Conservation (phyloP, 2,888 invertebrate genomes). For the Anodontia alba region DNA sequence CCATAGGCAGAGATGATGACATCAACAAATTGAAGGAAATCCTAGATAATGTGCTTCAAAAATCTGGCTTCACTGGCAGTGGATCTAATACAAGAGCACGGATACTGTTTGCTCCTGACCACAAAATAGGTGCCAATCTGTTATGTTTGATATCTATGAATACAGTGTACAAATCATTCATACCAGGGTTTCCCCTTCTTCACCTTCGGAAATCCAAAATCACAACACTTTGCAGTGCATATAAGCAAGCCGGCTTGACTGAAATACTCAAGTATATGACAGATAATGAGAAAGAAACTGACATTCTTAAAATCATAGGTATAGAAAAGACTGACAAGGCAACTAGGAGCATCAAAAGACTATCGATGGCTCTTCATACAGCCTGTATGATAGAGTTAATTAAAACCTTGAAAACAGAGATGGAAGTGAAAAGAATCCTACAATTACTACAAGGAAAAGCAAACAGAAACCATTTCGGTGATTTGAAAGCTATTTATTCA, state of each 20-base stretch:
- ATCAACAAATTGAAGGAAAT: background rate
- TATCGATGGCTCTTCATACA: slow-evolving; percentile 26
- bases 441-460: background rate
- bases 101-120: slow-evolving; percentile 53
- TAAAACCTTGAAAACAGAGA: background rate
- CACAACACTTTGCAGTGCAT: slow-evolving; percentile 37
- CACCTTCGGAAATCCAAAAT: slow-evolving; percentile 52
- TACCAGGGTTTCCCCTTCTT: slow-evolving; percentile 53
- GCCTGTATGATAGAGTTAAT: slow-evolving; percentile 9
- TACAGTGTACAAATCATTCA: slow-evolving; percentile 27
- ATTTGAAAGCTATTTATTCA: background rate
- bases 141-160: slow-evolving; percentile 24
- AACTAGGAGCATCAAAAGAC: slow-evolving; percentile 26
- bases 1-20: background rate
- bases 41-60: slow-evolving; percentile 8
- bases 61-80: slow-evolving; percentile 6
- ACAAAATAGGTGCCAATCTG: slow-evolving; percentile 46
- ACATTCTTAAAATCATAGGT: slow-evolving; percentile 16
- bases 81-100: background rate
- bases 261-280: slow-evolving; percentile 48
- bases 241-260: slow-evolving; percentile 38
- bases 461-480: background rate
- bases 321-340: slow-evolving; percentile 38
- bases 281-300: slow-evolving; percentile 17
- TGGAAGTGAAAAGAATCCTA: background rate